phyloP scores from a whole-genome alignment of 2,888 invertebrate species.

The Nomada fucata region DNA sequence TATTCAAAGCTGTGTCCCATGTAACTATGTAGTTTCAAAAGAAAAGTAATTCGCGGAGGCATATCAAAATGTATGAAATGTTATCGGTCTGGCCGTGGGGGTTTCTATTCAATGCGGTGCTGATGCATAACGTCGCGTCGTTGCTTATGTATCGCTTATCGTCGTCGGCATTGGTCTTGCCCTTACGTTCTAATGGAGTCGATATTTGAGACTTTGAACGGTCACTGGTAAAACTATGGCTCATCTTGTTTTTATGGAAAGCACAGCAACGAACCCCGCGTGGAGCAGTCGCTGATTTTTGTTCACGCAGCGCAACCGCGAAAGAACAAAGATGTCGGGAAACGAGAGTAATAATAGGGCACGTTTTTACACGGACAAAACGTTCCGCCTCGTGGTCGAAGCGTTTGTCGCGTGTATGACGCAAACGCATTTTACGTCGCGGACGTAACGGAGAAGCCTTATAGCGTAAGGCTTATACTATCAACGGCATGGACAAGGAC shows the following conservation, averaged over 20 bases:
- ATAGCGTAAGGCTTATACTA: not conserved
- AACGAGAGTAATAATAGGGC: not conserved
- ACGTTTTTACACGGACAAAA: not conserved
- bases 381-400: conserved; percentile 2
- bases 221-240: too few species aligned
- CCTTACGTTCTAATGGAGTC: not conserved
- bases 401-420: conserved; percentile 3
- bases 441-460: conserved; percentile 44
- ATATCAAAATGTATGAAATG: not conserved
- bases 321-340: not conserved
- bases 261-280: too few species aligned
- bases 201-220: too few species aligned
- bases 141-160: not conserved
- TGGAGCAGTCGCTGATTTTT: too few species aligned
- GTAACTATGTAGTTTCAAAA: too few species aligned
- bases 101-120: too few species aligned
- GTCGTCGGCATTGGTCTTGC: not conserved
- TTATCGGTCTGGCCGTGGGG: not conserved
- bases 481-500: not conserved
- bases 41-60: not conserved
- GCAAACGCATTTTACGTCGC: conserved; percentile 24
- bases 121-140: not conserved
- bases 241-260: too few species aligned
- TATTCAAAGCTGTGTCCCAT: too few species aligned
- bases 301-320: too few species aligned